Conservation (phyloP, 2,888 invertebrate genomes). For the Pammene aurita region DNA sequence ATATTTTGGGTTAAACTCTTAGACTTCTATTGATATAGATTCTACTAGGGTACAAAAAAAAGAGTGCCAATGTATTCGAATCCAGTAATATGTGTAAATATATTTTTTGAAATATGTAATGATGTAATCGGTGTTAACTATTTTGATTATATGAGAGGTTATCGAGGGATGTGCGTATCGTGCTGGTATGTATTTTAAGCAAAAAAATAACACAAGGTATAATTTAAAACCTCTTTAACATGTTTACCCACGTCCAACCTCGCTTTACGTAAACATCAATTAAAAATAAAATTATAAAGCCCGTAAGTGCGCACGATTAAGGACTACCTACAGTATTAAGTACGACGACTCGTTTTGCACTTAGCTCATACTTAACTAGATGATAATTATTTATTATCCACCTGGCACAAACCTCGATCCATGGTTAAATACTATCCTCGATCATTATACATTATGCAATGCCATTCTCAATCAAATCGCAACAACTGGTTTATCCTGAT, state of each 20-base stretch:
- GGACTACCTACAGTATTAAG: slow-evolving; percentile 38
- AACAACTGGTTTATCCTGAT: slow-evolving; percentile 67
- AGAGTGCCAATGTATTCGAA: no score
- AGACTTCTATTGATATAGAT: no score
- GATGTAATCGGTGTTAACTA: neutral
- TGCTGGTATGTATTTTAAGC: neutral
- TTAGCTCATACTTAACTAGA: slow-evolving; percentile 9
- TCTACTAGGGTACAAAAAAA: no score
- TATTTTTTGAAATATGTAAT: no score
- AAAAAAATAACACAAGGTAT: neutral
- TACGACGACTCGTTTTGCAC: slow-evolving; percentile 39
- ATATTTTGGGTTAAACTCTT: no score
- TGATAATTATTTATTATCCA: slow-evolving; percentile 32
- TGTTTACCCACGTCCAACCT: slow-evolving; percentile 21
- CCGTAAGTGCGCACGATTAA: slow-evolving; percentile 34
- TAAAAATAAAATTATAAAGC: slow-evolving; percentile 25
- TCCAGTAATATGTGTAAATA: no score
- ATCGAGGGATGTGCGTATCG: slow-evolving; percentile 4
- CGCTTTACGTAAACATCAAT: slow-evolving; percentile 22
- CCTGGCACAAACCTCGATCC: slow-evolving; percentile 35
- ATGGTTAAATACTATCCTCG: slow-evolving; percentile 10
- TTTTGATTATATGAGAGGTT: neutral
- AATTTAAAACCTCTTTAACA: slow-evolving; percentile 19
- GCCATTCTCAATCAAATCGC: slow-evolving; percentile 75
- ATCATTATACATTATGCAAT: slow-evolving; percentile 75